Evolutionary conservation across 2,888 invertebrate genomes (phyloP), one percentile per base, ranked within the genome.

Genomic region (Pantelozetes paolii): DNA sequence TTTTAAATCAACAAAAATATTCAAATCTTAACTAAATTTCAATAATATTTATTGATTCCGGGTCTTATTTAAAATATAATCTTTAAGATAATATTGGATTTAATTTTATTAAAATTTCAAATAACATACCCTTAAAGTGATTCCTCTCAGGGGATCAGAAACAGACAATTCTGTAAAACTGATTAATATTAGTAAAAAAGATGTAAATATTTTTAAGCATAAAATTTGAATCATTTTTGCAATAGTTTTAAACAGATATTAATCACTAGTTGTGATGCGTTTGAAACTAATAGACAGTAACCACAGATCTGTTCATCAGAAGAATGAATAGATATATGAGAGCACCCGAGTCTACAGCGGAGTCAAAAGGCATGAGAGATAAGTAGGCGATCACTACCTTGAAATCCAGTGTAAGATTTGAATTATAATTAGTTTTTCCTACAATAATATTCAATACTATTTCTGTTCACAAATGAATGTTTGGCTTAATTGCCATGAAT

Each of bases 361-460:
- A 54, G 13, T 54, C 23, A 23, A 20, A 23, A 23, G 23, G 23
- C 54, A 54, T 54, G 23, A 23, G 23, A 23, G 23, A 54, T 54
- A 54, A 54, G 54, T 54, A 54, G 54, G 54, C 54, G 54, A 54
- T 54, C 54, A 2, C 23, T 54, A 23, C 54, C 54, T 54, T 54
- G 54, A 54, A 26, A 8, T 54, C 26, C 20, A 23, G n/a, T 48
- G n/a, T n/a, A 36, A 9, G 9, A 36, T 36, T 9, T 8, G 6
- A 8, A 5, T 36, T 36, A 36, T 36, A 8, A 36, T 36, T 36
- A 9, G 36, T 5, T 36, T 36, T 36, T n/a, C n/a, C n/a, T n/a
- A n/a, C n/a, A n/a, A n/a, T n/a, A n/a, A n/a, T 36, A 5, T 36
- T 36, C 36, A 36, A 36, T 36, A 36, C 36, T 8, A 36, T 36